phyloP scores from a whole-genome alignment of 2,797 vertebrate species.

The Chlorospingus semifuscus region DNA sequence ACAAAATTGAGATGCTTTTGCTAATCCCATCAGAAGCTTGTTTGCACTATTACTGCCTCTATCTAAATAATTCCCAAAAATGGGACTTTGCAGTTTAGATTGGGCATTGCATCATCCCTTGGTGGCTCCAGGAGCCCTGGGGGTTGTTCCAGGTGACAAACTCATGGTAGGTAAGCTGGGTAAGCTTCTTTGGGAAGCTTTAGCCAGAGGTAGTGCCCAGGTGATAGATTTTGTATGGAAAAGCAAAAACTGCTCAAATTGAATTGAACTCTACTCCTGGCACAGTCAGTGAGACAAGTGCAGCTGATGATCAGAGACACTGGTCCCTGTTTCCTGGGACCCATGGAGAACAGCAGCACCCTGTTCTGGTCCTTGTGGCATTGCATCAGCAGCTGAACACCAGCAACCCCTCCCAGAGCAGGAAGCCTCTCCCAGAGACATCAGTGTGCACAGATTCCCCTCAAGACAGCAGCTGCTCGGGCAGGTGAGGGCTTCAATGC shows the following conservation, averaged over 20 bases:
- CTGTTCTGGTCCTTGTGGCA: neutral
- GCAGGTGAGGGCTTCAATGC: neutral
- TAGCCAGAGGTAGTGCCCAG: neutral
- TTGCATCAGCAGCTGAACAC: neutral
- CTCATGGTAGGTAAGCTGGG: neutral
- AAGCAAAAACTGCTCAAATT: neutral
- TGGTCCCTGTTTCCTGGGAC: neutral
- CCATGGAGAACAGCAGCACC: accelerated
- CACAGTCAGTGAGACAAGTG: neutral
- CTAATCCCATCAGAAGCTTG: neutral
- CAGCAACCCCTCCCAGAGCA: slow-evolving; percentile 11
- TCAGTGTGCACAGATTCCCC: neutral
- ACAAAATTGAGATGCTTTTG: neutral
- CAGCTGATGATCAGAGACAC: neutral
- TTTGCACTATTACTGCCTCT: neutral
- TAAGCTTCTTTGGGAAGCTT: neutral
- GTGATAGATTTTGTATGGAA: neutral
- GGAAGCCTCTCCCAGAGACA: slow-evolving; percentile 17
- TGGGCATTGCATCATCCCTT: neutral
- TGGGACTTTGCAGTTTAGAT: neutral
- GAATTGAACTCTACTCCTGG: neutral
- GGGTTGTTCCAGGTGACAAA: neutral
- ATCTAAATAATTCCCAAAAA: neutral
- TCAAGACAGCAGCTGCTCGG: neutral
- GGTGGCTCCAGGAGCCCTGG: neutral